Conservation (phyloP, 2,888 invertebrate genomes). For the Tetragonisca angustula region DNA sequence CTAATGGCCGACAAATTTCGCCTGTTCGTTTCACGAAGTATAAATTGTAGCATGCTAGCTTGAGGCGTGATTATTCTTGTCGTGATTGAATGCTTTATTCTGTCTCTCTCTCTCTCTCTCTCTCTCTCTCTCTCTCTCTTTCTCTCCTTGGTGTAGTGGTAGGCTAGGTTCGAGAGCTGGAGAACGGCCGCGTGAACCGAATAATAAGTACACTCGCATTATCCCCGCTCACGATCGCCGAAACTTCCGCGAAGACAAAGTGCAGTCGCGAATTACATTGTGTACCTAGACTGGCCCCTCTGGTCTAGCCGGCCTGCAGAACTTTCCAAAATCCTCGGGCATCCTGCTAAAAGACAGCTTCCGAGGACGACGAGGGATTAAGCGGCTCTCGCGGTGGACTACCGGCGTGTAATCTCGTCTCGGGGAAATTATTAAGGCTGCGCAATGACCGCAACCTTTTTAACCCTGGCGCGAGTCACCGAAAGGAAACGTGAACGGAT, state of each 20-base stretch:
- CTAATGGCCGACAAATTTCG: slow-evolving; percentile 46
- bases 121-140: neutral
- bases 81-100: slow-evolving; percentile 41
- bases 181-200: slow-evolving; percentile 30
- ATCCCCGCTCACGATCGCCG: slow-evolving; percentile 29
- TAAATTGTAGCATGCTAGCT: slow-evolving; percentile 25
- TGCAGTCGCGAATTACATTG: slow-evolving; percentile 58
- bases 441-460: slow-evolving; percentile 15
- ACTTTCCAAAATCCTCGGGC: slow-evolving; percentile 65
- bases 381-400: slow-evolving; percentile 25
- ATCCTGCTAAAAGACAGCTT: slow-evolving; percentile 51
- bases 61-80: slow-evolving; percentile 22
- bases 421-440: slow-evolving; percentile 56
- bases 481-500: slow-evolving; percentile 8
- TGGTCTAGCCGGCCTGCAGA: slow-evolving; percentile 34
- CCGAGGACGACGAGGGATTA: slow-evolving; percentile 49
- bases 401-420: slow-evolving; percentile 51
- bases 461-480: neutral
- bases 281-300: slow-evolving; percentile 22
- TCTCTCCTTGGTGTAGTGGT: neutral
- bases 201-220: slow-evolving; percentile 52
- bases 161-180: neutral
- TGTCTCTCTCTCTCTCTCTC: slow-evolving; percentile 4
- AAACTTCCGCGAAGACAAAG: slow-evolving; percentile 58
- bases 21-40: slow-evolving; percentile 22